Evolutionary conservation across 2,113 vertebrate species (phyloP).

Genomic region (Periophthalmus modestus): DNA sequence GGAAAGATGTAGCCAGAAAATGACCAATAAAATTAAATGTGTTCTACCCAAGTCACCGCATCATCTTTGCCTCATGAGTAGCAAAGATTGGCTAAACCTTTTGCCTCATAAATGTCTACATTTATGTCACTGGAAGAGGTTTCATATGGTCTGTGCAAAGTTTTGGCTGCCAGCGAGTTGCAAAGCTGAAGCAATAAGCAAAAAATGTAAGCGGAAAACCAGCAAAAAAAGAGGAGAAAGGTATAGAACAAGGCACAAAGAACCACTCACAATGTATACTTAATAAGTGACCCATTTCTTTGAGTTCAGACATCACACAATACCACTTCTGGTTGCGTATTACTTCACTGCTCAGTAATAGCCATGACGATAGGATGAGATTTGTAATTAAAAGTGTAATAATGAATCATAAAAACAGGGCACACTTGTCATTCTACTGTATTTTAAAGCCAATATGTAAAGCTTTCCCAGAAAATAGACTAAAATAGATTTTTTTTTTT

Average conservation of each 20-base stretch:
- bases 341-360: background rate
- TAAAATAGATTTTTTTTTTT: too few species aligned
- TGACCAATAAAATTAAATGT: slow-evolving; percentile 23
- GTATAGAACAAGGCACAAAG: slow-evolving; percentile 27
- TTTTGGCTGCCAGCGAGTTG: slow-evolving; percentile 43
- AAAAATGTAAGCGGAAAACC: slow-evolving; percentile 9
- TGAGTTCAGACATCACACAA: slow-evolving; percentile 9
- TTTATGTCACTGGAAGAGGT: slow-evolving; percentile 63
- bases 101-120: slow-evolving; percentile 71
- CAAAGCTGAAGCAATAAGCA: slow-evolving; percentile 58
- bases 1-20: slow-evolving; percentile 46
- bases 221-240: slow-evolving; percentile 40
- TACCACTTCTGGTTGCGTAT: background rate
- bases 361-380: background rate
- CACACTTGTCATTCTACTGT: background rate
- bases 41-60: slow-evolving; percentile 55
- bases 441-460: too few species aligned
- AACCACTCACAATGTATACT: slow-evolving; percentile 9
- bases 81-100: slow-evolving; percentile 68
- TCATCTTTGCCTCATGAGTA: slow-evolving; percentile 64
- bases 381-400: too few species aligned
- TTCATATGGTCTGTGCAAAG: slow-evolving; percentile 33
- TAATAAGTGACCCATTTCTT: slow-evolving; percentile 4
- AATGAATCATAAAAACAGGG: background rate
- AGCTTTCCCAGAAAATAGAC: too few species aligned